Evolutionary conservation across 2,797 vertebrate genomes (phyloP).

Genomic region (Triplophysa bombifrons): DNA sequence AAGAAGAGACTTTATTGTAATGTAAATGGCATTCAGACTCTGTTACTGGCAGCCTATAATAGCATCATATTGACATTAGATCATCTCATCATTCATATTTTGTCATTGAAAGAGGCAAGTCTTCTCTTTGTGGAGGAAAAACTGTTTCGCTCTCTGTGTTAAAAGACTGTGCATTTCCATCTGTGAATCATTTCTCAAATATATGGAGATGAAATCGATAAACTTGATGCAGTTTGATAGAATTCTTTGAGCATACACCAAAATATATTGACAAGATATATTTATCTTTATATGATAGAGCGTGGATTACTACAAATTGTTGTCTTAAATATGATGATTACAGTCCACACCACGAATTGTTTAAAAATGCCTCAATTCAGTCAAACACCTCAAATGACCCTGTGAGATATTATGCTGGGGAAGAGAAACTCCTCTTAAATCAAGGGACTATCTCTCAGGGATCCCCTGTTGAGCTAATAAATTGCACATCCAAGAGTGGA

Average conservation of each 20-base stretch:
- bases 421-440: slow-evolving; percentile 1
- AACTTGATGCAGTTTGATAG: slow-evolving; percentile 5
- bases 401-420: not conserved
- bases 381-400: not conserved
- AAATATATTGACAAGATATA: not conserved
- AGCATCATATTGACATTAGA: slow-evolving; percentile 36
- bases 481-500: slow-evolving; percentile 13
- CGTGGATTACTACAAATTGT: not conserved
- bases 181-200: slow-evolving; percentile 26
- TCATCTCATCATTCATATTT: slow-evolving; percentile 32
- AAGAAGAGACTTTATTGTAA: slow-evolving; percentile 46
- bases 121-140: not conserved
- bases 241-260: no score
- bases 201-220: not conserved
- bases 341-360: slow-evolving; percentile 57
- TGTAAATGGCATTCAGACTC: slow-evolving; percentile 47
- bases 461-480: slow-evolving; percentile 33
- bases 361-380: not conserved
- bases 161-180: slow-evolving; percentile 16
- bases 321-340: slow-evolving; percentile 67
- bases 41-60: slow-evolving; percentile 44
- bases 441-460: slow-evolving; percentile 6
- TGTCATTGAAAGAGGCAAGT: slow-evolving; percentile 26
- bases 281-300: not conserved
- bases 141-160: not conserved